Percentiles rank a stretch among this genome's conserved stretches.
These are phyloP conservation scores for Pocota personata DNA, from an alignment of 2,888 invertebrate species.

Conservation along the genomic window DNA sequence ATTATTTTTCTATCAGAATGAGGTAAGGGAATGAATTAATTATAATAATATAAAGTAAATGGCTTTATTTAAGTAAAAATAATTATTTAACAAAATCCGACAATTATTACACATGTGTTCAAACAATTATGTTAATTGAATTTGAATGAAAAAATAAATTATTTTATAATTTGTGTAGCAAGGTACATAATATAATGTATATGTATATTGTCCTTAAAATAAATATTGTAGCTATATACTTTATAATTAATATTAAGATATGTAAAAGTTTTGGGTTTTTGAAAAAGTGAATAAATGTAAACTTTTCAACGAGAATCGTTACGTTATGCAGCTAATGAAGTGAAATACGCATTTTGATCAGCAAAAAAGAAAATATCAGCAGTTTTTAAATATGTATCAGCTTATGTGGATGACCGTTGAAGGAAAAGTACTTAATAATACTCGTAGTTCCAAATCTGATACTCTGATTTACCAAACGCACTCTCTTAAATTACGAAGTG, in stretches of 20 bases:
- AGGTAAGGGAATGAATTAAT: not conserved
- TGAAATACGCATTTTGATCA: not conserved
- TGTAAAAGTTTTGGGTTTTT: constrained; percentile 3
- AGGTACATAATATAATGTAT: not conserved
- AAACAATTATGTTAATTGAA: constrained; percentile 51
- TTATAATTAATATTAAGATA: not conserved
- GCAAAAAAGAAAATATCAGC: not conserved
- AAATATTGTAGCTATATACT: not conserved
- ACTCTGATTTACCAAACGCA: too few species aligned
- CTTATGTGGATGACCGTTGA: not conserved
- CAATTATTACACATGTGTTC: constrained; percentile 27
- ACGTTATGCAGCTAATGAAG: not conserved
- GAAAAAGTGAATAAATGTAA: not conserved
- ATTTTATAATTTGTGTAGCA: not conserved
- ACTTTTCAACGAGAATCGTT: not conserved
- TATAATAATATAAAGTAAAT: not conserved
- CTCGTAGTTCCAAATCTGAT: too few species aligned
- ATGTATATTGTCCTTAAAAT: not conserved
- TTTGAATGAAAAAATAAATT: not conserved
- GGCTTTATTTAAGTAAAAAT: not conserved
- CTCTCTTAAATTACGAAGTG: too few species aligned
- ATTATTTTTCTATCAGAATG: not conserved
- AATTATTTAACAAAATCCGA: not conserved
- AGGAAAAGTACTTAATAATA: too few species aligned
- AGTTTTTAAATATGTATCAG: not conserved